Evolutionary conservation across 2,888 invertebrate species (phyloP).

Genomic region (Crossocerus cetratus): DNA sequence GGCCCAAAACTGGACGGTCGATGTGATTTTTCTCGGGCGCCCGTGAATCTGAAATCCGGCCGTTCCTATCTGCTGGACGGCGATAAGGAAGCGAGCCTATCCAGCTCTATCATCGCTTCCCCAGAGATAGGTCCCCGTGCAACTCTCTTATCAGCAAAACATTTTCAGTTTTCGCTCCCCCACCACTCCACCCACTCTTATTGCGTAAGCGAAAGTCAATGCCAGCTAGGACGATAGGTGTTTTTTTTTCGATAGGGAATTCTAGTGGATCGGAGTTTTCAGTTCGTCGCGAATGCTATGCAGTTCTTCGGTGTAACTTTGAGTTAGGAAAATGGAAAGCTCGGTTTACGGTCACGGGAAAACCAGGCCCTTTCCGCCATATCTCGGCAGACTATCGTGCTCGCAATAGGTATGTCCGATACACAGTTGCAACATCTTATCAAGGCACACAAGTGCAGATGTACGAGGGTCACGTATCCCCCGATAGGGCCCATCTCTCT

Average conservation of each 20-base stretch:
- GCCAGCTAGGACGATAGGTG: no score
- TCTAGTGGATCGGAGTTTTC: conserved; percentile 5
- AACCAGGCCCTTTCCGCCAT: not conserved
- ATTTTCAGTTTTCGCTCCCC: not conserved
- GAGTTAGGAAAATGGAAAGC: no score
- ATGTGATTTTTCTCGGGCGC: conserved; percentile 7
- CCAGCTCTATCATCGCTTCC: conserved; percentile 47
- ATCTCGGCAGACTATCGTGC: not conserved
- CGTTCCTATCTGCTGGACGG: conserved; percentile 40
- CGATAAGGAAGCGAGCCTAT: conserved; percentile 55
- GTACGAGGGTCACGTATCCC: not conserved
- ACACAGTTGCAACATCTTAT: conserved; percentile 4
- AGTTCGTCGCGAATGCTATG: conserved; percentile 7
- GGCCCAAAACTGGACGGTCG: no score
- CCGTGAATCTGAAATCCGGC: conserved; percentile 50
- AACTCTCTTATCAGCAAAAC: conserved; percentile 51
- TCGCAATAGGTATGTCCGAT: not conserved
- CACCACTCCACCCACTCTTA: not conserved
- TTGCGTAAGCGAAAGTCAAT: no score
- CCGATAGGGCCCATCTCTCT: no score
- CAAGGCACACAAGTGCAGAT: not conserved
- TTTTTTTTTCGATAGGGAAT: no score
- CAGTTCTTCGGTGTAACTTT: no score
- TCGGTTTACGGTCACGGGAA: no score
- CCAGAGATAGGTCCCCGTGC: conserved; percentile 57